Percentiles rank a stretch among this genome's conserved stretches.
Conservation (phyloP, 2,888 invertebrate genomes). For the Leistus spinibarbis region DNA sequence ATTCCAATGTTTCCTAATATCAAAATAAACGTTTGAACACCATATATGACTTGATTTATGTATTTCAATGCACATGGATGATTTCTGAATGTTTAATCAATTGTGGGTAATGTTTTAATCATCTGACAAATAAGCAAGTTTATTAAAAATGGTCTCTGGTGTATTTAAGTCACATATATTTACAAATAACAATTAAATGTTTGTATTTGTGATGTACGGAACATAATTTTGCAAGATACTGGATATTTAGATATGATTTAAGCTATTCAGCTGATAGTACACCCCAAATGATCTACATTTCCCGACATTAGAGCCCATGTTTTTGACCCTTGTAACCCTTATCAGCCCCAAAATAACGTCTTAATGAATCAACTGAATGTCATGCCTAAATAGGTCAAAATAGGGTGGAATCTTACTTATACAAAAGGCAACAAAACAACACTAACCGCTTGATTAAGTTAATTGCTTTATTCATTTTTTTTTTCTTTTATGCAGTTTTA, state of each 20-base stretch:
- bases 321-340: neutral
- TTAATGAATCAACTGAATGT: neutral
- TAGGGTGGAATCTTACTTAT: neutral
- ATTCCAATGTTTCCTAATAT: too few species aligned
- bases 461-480: too few species aligned
- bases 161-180: neutral
- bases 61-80: neutral
- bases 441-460: too few species aligned
- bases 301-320: neutral
- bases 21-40: too few species aligned
- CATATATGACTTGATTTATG: neutral
- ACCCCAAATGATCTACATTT: neutral
- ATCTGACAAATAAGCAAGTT: neutral
- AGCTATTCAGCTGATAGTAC: neutral
- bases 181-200: too few species aligned
- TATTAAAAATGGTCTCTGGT: neutral
- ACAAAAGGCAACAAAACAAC: neutral
- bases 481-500: too few species aligned
- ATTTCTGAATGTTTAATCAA: neutral
- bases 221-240: too few species aligned
- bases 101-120: neutral
- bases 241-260: neutral
- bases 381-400: neutral
- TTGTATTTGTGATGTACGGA: too few species aligned
- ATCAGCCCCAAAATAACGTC: neutral